Conservation (phyloP, 2,113 vertebrate species). For the Genyomyrus donnyi region DNA sequence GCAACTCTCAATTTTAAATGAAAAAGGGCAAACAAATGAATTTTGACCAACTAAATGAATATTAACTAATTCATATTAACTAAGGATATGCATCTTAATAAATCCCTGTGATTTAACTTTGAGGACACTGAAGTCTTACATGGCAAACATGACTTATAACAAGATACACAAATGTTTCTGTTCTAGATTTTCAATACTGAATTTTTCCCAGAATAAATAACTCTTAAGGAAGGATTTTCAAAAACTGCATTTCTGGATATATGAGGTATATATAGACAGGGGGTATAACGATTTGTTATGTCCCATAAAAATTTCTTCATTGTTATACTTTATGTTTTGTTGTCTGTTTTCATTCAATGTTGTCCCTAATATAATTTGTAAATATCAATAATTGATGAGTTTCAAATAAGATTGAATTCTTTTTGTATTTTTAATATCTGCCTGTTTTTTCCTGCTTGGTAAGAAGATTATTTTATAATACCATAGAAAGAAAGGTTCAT, state of each 20-base stretch:
- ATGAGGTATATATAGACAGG: neutral
- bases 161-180: neutral
- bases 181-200: neutral
- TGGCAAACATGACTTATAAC: neutral
- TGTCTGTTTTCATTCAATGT: conserved; percentile 47
- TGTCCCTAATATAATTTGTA: conserved; percentile 46
- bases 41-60: neutral
- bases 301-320: conserved; percentile 21
- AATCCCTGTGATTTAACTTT: neutral
- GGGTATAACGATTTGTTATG: conserved; percentile 25
- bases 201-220: neutral
- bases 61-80: neutral
- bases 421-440: conserved; percentile 38
- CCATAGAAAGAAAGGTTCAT: neutral
- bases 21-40: conserved; percentile 21
- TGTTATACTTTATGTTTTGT: conserved; percentile 20
- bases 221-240: neutral
- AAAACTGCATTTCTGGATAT: neutral
- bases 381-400: conserved; percentile 54
- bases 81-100: neutral
- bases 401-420: neutral
- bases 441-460: conserved; percentile 55
- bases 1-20: conserved; percentile 14
- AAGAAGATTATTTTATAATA: conserved; percentile 40
- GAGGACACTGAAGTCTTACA: neutral